phyloP scores from a whole-genome alignment of 2,888 invertebrate genomes.

The Drosophila neotestacea region DNA sequence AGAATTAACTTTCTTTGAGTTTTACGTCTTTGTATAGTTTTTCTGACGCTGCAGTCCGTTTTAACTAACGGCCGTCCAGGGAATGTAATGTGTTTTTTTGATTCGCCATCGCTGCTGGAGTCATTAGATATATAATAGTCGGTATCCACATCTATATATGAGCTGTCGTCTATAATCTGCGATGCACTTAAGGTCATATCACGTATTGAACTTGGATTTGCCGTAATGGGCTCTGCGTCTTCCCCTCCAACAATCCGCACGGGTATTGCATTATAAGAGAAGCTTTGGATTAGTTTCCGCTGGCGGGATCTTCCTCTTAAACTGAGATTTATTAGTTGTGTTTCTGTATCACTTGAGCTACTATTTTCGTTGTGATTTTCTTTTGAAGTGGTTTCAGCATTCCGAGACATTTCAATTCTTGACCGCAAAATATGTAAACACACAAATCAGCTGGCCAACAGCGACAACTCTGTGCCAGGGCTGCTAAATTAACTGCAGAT shows the following conservation, averaged over 20 bases:
- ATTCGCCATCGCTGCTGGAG: slow-evolving; percentile 55
- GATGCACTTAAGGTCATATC: slow-evolving; percentile 51
- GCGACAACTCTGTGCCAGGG: slow-evolving; percentile 33
- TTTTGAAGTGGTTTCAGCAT: background rate
- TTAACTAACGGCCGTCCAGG: slow-evolving; percentile 43
- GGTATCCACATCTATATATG: slow-evolving; percentile 54
- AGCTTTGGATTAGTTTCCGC: slow-evolving; percentile 43
- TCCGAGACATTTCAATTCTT: slow-evolving; percentile 47
- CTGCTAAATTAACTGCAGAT: slow-evolving; percentile 1
- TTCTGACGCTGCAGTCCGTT: slow-evolving; percentile 41
- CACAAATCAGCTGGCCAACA: slow-evolving; percentile 42
- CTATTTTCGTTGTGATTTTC: slow-evolving; percentile 4
- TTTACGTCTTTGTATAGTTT: slow-evolving; percentile 47
- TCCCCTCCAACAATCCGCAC: slow-evolving; percentile 34
- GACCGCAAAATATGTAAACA: slow-evolving; percentile 18
- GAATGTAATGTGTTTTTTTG: slow-evolving; percentile 39
- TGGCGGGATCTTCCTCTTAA: slow-evolving; percentile 41
- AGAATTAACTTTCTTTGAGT: slow-evolving; percentile 16
- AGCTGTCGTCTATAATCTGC: slow-evolving; percentile 56
- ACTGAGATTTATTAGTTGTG: slow-evolving; percentile 45
- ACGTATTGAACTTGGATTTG: slow-evolving; percentile 38
- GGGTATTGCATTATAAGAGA: slow-evolving; percentile 55
- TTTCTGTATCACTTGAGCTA: slow-evolving; percentile 46
- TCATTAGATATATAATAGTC: slow-evolving; percentile 66
- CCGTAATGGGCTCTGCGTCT: slow-evolving; percentile 5